These are phyloP conservation scores for Callionymus lyra DNA, from an alignment of 2,113 vertebrate genomes.

Conservation along the genomic window DNA sequence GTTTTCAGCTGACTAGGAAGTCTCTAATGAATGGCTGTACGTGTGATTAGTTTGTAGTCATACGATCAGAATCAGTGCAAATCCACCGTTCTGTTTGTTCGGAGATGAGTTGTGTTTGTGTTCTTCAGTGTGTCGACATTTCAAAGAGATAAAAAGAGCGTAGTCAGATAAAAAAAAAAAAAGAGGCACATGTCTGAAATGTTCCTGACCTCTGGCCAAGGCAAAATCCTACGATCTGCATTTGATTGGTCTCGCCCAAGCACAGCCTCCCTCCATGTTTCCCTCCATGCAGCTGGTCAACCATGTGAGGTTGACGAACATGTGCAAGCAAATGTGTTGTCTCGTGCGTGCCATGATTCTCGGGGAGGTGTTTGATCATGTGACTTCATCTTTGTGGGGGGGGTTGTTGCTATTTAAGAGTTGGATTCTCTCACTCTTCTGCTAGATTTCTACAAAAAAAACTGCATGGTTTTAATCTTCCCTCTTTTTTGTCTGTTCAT, in stretches of 20 bases:
- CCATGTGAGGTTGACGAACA: background rate
- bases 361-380: constrained; percentile 19
- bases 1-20: too few relatives aligned
- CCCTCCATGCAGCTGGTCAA: background rate
- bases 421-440: too few relatives aligned
- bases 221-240: constrained; percentile 7
- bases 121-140: constrained; percentile 7
- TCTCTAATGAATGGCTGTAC: too few relatives aligned
- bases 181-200: constrained; percentile 17
- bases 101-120: background rate
- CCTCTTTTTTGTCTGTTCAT: background rate
- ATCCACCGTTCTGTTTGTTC: too few relatives aligned
- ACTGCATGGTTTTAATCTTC: too few relatives aligned
- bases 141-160: constrained; percentile 12
- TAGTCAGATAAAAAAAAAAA: constrained; percentile 19
- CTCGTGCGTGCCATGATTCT: background rate
- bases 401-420: constrained; percentile 1
- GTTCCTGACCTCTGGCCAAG: constrained; percentile 31
- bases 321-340: constrained; percentile 20
- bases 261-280: constrained; percentile 35
- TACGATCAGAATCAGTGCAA: too few relatives aligned
- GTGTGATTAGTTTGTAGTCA: too few relatives aligned
- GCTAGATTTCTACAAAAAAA: too few relatives aligned
- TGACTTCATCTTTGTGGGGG: constrained; percentile 11
- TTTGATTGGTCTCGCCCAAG: constrained; percentile 27